phyloP scores from a whole-genome alignment of 1,140 invertebrate genomes.

The Halictus rubicundus region DNA sequence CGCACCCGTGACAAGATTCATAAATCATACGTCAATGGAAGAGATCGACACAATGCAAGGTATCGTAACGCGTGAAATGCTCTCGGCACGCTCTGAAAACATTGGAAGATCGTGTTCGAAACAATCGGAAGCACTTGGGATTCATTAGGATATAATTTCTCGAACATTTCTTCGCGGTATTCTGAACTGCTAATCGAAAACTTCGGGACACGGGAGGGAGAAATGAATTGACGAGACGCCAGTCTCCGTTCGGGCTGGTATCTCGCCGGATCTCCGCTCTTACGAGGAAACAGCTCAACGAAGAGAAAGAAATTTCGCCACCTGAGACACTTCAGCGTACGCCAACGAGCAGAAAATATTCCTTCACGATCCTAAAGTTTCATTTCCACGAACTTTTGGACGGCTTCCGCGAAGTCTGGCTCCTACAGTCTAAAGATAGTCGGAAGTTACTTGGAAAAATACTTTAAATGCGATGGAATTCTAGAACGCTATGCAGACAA shows the following conservation, averaged over 20 bases:
- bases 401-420: neutral
- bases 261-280: slow-evolving; percentile 14
- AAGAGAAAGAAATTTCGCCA: neutral
- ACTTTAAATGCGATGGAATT: neutral
- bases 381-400: neutral
- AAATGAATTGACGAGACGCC: too few species aligned
- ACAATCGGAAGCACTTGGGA: slow-evolving; percentile 40
- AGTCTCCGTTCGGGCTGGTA: neutral
- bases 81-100: neutral
- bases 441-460: neutral
- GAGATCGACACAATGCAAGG: neutral
- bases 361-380: neutral
- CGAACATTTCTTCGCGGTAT: neutral
- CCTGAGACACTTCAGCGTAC: neutral
- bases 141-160: neutral
- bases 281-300: neutral
- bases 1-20: slow-evolving; percentile 41
- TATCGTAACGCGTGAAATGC: neutral
- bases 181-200: neutral
- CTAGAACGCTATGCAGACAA: neutral
- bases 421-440: neutral
- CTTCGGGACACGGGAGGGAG: neutral
- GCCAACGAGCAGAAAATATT: neutral
- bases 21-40: slow-evolving; percentile 21
- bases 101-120: slow-evolving; percentile 32